A percentile compares a stretch with the other conserved stretches of the same genome.
Conservation (phyloP, 2,888 invertebrate species). For the Scaptomyza polygonia region DNA sequence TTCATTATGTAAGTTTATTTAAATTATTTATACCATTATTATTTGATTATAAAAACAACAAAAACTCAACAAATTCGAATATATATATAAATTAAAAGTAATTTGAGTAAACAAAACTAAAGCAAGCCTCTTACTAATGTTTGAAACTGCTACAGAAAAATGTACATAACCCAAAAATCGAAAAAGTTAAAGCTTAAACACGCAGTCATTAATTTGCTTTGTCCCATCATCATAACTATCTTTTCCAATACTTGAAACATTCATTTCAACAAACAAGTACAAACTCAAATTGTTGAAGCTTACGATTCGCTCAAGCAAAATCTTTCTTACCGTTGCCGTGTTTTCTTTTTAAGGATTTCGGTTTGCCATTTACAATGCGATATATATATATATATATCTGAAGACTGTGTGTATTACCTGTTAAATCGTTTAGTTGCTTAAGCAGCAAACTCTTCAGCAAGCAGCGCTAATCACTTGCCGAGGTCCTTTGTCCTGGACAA, state of each 20-base stretch:
- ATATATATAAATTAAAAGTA: too few relatives aligned
- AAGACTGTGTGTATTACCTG: slow-evolving; percentile 6
- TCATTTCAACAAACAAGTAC: neutral
- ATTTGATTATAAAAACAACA: too few relatives aligned
- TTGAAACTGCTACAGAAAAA: too few relatives aligned
- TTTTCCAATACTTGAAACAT: neutral
- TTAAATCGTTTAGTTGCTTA: slow-evolving; percentile 19
- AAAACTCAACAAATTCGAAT: too few relatives aligned
- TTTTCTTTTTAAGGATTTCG: neutral
- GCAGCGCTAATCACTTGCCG: slow-evolving; percentile 48
- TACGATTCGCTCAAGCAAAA: neutral
- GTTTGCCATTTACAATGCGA: neutral
- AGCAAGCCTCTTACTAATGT: too few relatives aligned
- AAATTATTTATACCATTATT: too few relatives aligned
- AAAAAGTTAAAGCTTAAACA: too few relatives aligned
- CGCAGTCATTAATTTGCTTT: too few relatives aligned
- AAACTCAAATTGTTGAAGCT: neutral
- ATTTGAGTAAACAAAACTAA: too few relatives aligned
- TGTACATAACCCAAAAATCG: too few relatives aligned
- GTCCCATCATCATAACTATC: neutral
- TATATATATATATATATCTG: neutral
- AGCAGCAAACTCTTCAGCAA: slow-evolving; percentile 17
- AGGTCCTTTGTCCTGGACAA: slow-evolving; percentile 15
- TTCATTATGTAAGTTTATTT: too few relatives aligned
- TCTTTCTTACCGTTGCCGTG: neutral